Conservation (phyloP, 2,797 vertebrate species). For the Scyliorhinus canicula region DNA sequence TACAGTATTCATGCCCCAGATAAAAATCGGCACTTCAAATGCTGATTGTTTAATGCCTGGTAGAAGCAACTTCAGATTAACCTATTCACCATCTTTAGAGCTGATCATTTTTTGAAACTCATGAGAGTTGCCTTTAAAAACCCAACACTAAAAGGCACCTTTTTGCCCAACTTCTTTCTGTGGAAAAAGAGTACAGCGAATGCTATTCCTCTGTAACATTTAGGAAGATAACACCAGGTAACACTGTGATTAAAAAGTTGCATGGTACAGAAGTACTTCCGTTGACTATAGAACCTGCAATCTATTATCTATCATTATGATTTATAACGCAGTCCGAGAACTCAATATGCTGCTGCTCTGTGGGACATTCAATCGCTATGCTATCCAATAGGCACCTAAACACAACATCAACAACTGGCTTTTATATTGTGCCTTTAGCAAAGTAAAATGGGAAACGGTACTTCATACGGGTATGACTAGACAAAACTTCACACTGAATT, state of each 20-base stretch:
- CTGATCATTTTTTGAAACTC: neutral
- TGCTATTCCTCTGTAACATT: neutral
- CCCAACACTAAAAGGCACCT: neutral
- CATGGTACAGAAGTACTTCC: neutral
- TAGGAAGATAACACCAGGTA: neutral
- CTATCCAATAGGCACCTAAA: neutral
- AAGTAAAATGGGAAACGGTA: too few relatives aligned
- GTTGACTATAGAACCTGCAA: neutral
- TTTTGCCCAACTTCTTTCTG: neutral
- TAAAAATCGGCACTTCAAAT: neutral
- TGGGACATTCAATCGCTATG: too few relatives aligned
- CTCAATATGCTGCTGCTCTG: neutral
- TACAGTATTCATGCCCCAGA: neutral
- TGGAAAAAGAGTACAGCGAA: neutral
- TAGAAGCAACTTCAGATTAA: neutral
- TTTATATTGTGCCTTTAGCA: too few relatives aligned
- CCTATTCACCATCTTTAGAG: neutral
- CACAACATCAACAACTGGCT: too few relatives aligned
- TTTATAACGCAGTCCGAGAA: neutral
- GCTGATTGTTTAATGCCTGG: neutral
- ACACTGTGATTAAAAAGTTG: neutral
- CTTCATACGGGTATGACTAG: too few relatives aligned
- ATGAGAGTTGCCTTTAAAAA: neutral
- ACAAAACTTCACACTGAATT: neutral
- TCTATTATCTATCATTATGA: neutral